These are phyloP conservation scores for Clarias batrachus DNA, from an alignment of 2,113 vertebrate genomes.

Conservation along the genomic window DNA sequence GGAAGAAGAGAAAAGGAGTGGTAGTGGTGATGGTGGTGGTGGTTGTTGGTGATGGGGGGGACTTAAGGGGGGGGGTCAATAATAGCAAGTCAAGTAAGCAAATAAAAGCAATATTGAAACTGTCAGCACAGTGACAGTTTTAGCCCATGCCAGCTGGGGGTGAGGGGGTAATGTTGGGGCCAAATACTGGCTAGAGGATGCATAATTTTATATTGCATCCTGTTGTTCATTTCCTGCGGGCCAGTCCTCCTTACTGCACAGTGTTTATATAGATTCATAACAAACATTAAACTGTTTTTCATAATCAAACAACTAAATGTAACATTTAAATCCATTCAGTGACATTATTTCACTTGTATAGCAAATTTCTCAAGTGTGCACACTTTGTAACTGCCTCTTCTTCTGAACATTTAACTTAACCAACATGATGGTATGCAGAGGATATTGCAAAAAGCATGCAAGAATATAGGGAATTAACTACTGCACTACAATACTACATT, in stretches of 20 bases:
- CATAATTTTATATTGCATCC: background rate
- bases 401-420: background rate
- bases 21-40: slow-evolving; percentile 46
- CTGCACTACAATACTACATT: background rate
- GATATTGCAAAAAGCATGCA: background rate
- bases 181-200: background rate
- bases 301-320: background rate
- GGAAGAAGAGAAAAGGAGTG: slow-evolving; percentile 52
- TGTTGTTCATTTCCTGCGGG: background rate
- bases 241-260: background rate
- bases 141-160: background rate
- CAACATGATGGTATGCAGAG: no score
- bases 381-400: background rate
- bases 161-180: background rate
- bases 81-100: slow-evolving; percentile 33
- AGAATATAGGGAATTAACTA: background rate
- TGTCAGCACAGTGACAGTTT: slow-evolving; percentile 50
- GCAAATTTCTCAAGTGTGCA: background rate
- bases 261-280: background rate
- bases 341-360: background rate
- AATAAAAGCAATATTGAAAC: slow-evolving; percentile 47
- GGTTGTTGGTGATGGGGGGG: background rate
- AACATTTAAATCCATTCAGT: background rate
- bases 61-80: slow-evolving; percentile 46
- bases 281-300: background rate